A percentile compares a stretch with the other conserved stretches of the same genome.
phyloP scores from a whole-genome alignment of 2,888 invertebrate genomes.

The Stenodema calcarata region DNA sequence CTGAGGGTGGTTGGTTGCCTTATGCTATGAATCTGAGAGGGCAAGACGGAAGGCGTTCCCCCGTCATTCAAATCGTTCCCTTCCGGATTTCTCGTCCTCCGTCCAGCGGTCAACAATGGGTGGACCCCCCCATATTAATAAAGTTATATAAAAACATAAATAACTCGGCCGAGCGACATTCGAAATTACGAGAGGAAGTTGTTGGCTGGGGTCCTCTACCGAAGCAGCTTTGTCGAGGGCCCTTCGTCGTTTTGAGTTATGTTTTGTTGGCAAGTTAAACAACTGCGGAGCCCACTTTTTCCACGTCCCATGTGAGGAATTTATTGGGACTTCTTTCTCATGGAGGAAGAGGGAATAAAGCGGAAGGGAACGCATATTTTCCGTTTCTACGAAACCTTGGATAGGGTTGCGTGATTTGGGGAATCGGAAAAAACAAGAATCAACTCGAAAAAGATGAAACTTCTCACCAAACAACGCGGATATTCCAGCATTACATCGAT shows the following conservation, averaged over 20 bases:
- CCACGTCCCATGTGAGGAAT: conserved; percentile 12
- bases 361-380: neutral
- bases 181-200: conserved; percentile 44
- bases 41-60: neutral
- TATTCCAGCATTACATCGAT: too few species aligned
- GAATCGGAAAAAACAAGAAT: neutral
- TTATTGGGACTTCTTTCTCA: conserved; percentile 29
- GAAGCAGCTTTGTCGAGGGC: conserved; percentile 23
- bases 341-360: conserved; percentile 57
- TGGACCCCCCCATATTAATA: conserved; percentile 48
- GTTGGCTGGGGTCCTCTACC: conserved; percentile 1
- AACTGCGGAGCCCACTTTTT: conserved; percentile 40
- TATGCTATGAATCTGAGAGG: neutral
- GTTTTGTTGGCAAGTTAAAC: conserved; percentile 50
- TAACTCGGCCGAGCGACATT: conserved; percentile 40
- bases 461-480: too few species aligned
- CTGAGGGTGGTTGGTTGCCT: neutral
- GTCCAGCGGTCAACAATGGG: conserved; percentile 43
- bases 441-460: too few species aligned
- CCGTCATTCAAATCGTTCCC: conserved; percentile 25
- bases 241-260: conserved; percentile 20
- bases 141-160: conserved; percentile 54
- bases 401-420: neutral
- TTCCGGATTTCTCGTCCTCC: neutral
- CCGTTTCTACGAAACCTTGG: neutral